Percentiles rank a stretch among this genome's conserved stretches.
Evolutionary conservation across 2,113 vertebrate species (phyloP).

Genomic region (Columba janthina): DNA sequence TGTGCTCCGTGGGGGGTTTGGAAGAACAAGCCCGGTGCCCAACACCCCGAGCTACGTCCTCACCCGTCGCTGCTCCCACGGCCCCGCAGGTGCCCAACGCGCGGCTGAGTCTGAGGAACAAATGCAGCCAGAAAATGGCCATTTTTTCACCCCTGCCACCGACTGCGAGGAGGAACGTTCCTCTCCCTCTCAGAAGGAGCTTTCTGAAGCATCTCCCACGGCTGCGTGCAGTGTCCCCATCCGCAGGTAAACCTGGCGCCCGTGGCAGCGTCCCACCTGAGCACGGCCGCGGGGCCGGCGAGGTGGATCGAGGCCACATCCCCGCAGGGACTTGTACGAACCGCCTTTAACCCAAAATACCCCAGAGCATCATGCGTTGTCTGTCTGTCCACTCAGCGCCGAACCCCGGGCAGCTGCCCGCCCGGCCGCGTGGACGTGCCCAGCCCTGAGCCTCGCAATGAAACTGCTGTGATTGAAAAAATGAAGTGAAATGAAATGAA

Average conservation of each 20-base stretch:
- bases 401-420: background rate
- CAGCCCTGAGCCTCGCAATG: background rate
- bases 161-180: background rate
- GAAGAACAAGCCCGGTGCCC: background rate
- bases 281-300: too few species aligned
- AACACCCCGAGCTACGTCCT: background rate
- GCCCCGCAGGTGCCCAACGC: fast-evolving
- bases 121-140: background rate
- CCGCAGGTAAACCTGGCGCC: too few species aligned
- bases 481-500: too few species aligned
- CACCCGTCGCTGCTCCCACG: fast-evolving
- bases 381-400: background rate
- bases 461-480: background rate
- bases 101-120: background rate
- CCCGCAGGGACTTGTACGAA: background rate
- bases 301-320: too few species aligned
- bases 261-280: too few species aligned
- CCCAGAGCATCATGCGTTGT: background rate
- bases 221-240: background rate
- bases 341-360: background rate
- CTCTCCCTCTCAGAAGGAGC: background rate
- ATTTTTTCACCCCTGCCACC: background rate
- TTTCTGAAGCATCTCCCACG: background rate
- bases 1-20: background rate
- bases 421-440: background rate